Evolutionary conservation across 2,113 vertebrate genomes (phyloP), one percentile per base, ranked within the genome.

Genomic region (Gallinago jamesoni): DNA sequence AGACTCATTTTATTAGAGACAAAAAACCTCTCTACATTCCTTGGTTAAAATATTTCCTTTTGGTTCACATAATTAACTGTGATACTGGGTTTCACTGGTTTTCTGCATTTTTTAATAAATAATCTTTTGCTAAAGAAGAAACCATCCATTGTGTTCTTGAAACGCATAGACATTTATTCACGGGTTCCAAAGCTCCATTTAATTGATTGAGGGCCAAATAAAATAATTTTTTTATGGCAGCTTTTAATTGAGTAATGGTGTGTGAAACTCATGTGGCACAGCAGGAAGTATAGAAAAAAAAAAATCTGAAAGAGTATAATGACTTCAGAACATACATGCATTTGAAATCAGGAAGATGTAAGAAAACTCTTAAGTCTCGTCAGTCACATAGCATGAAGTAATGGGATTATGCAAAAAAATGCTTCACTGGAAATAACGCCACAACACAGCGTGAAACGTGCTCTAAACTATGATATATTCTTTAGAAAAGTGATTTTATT

Each of bases 351-450:
- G 64, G 82, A 90, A 64, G 37, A 90, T 82, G 7, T 48, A 91
- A 76, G 43, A 94, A 92, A 74, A 96, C 67, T 53, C 33, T 82
- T 82, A 88, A 94, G 45, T 57, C 80, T 52, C 87, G 48, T 88
- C 73, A 92, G 39, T 80, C 70, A 37, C 35, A 60, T 68, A 69
- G 67, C 78, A 77, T 33, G 31, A 72, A 93, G 67, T 72, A 94
- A 97, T 80, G 27, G 8, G 21, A 92, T 96, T 89, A 92, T 53
- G 28, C 28, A 93, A 90, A 73, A 39, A 91, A 94, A 45, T 74
- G 22, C 9, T 87, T 94, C 59, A 27, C 24, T 93, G 47, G 50
- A 74, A 84, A 93, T 60, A 24, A 24, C 1, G 2, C 30, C 39
- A 30, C 63, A 89, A 62, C 35, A 90, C 27, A 62, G 50, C 66